Evolutionary conservation across 2,113 vertebrate species (phyloP), one percentile per base, ranked within the genome.

Genomic region (Gymnocephalus cernua): DNA sequence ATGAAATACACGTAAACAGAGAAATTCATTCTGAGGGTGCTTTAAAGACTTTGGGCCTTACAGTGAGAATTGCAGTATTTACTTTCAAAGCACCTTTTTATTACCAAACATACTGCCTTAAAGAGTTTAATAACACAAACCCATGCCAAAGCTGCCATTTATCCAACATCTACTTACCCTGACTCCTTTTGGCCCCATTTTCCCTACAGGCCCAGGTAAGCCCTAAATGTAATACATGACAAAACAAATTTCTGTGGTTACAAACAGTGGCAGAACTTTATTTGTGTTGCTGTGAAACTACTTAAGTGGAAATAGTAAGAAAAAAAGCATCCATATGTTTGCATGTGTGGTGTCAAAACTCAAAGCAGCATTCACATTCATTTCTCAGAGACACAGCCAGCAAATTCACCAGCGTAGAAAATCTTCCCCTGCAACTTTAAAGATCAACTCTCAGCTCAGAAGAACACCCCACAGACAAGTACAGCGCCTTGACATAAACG

Each of bases 201-300:
- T 95, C 80, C 98, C 98, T 95, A 98, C 84, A 25, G 96, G 97
- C 80, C 98, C 98, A 78, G 98, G 97, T 86, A 99, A 96, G 50
- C 98, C 98, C 98, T 99, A 86, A 87, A 96, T 94, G 61, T 94
- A 92, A 86, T 79, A 51, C 91, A 89, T 76, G 85, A 75, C 12
- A 89, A 73, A 68, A 69, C 6, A 79, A 0, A 79, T 79, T 76
- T 71, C 57, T 68, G 50, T 65, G 67, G 66, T 86, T 77, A 79
- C 50, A 79, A 77, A 68, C 50, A 71, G 0, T 1, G 3, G 11
- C 48, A 78, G 25, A 58, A 47, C 19, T 47, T 78, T 1, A 58
- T 35, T 50, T 35, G 23, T 21, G 51, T 16, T 23, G 1, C 8
- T 29, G 7, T 58, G 2, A 48, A 16, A 54, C 19, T 23, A 18